A percentile compares a stretch with the other conserved stretches of the same genome.
Evolutionary conservation across 1,140 invertebrate species (phyloP).

Genomic region (Eueides isabella): DNA sequence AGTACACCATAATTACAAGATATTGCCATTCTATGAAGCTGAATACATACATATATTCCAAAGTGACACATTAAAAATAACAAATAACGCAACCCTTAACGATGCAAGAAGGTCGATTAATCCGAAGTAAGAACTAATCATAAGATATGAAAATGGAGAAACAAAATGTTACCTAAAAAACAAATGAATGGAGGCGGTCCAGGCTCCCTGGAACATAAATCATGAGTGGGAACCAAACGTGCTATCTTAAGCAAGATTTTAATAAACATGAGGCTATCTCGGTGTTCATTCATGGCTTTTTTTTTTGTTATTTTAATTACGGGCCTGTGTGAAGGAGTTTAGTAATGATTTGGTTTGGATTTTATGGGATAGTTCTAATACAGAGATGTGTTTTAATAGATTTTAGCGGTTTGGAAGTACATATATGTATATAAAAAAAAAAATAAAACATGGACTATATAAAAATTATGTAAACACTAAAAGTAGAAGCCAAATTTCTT

Average conservation of each 20-base stretch:
- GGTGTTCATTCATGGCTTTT: slow-evolving; percentile 67
- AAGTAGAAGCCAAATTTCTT: no score
- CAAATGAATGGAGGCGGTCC: slow-evolving; percentile 72
- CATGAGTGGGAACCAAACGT: slow-evolving; percentile 62
- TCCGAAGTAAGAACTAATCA: slow-evolving; percentile 73
- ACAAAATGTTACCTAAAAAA: slow-evolving; percentile 69
- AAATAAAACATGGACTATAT: no score
- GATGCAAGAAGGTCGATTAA: slow-evolving; percentile 35
- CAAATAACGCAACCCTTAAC: background rate
- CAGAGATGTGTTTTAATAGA: background rate
- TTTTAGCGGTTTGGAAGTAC: background rate
- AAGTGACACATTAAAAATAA: background rate
- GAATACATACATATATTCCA: background rate
- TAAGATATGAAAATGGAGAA: slow-evolving; percentile 64
- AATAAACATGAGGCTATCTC: slow-evolving; percentile 75
- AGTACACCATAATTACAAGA: background rate
- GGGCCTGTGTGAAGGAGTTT: slow-evolving; percentile 57
- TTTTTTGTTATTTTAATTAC: slow-evolving; percentile 74
- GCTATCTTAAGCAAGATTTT: slow-evolving; percentile 65
- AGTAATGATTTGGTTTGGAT: slow-evolving; percentile 34
- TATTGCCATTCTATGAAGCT: background rate
- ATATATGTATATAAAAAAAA: background rate
- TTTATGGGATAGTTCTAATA: background rate
- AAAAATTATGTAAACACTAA: no score
- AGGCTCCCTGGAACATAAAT: slow-evolving; percentile 69